Base-by-base conservation (phyloP, 2,888 invertebrate genomes). In the Melanchra persicariae region DNA sequence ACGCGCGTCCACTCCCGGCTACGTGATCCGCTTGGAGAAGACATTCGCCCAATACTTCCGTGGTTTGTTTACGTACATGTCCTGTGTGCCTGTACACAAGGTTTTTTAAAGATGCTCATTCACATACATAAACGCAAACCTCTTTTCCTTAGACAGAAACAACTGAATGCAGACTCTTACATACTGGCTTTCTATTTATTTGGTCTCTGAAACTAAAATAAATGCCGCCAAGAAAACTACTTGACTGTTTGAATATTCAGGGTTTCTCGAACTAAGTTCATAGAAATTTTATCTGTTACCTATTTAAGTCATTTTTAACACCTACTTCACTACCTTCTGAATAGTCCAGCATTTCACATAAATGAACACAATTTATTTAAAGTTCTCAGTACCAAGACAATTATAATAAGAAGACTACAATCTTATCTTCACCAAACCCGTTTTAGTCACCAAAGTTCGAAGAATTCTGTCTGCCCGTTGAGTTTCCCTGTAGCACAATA, bases 21-120 rank as follows among this genome's bases (percentile, higher is more conserved):
- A 93, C 93, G 92, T 94, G 93, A 88, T 87, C 87, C 81, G 93
- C 86, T 83, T 92, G 74, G 75, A 83, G 83, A 91, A 82, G 87
- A 81, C 81, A 74, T 65, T 83, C 74, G 71, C 64, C 83, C 84
- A 87, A 86, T 82, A 88, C 84, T 85, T 84, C 84, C 84, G 78
- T 60, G 79, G 79, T 81, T 75, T 77, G 74, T 82, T 70, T 55
- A 67, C 55, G 57, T 73, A 63, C 62, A 66, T 61, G 67, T 63
- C 43, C 60, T 66, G 34, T 67, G 26, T 9, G 22, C 43, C 40
- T 52, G 30, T 52, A 63, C n/a, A 40, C 12, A 30, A 19, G 9
- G n/a, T 26, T 26, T 43, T 10, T 62, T n/a, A 37, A 47, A 40
- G 24, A 43, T 49, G 15, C 12, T 34, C 37, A 19, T 19, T 19